Evolutionary conservation across 2,888 invertebrate genomes (phyloP), one percentile per base, ranked within the genome.

Genomic region (Beris chalybata): DNA sequence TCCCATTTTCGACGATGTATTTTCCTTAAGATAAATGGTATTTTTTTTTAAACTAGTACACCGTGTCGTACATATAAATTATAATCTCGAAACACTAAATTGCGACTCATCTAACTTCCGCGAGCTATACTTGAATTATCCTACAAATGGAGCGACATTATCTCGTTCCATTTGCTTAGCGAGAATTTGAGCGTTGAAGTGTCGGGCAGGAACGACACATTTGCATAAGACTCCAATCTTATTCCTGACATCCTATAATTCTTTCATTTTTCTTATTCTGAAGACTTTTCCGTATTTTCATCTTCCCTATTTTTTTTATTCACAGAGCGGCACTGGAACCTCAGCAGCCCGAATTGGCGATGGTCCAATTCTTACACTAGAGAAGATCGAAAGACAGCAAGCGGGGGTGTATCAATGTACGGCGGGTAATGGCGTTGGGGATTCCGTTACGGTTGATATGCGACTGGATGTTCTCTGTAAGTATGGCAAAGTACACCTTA

Each of bases 371-470:
- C 80, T 88, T 32, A 86, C 86, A 70, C 78, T 88, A 73, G 85
- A 87, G 38, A 81, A 86, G 61, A 80, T 88, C 70, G 87, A 87
- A 78, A 78, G 88, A 9, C 82, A 83, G 66, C 86, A 87, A 75
- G 85, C 87, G 65, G 88, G 88, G 5, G 82, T 85, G 55, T 89
- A 88, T 81, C 85, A 86, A 47, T 88, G 88, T 73, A 86, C 86
- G 7, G 88, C 88, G 7, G 86, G 86, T 78, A 88, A 88, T 72
- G 87, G 87, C 11, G 88, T 89, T 13, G 88, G 88, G 0, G 85
- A 86, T 31, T 85, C 88, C 1, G 82, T 86, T 6, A 85, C 86
- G n/a, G 85, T 86, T 0, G 86, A 87, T 76, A 87, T 89, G 78
- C 82, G 85, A 70, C 79, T 88, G 57, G 87, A 87, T 81, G 87